Evolutionary conservation across 2,888 invertebrate species (phyloP).

Genomic region (Lordiphosa fenestrarum): DNA sequence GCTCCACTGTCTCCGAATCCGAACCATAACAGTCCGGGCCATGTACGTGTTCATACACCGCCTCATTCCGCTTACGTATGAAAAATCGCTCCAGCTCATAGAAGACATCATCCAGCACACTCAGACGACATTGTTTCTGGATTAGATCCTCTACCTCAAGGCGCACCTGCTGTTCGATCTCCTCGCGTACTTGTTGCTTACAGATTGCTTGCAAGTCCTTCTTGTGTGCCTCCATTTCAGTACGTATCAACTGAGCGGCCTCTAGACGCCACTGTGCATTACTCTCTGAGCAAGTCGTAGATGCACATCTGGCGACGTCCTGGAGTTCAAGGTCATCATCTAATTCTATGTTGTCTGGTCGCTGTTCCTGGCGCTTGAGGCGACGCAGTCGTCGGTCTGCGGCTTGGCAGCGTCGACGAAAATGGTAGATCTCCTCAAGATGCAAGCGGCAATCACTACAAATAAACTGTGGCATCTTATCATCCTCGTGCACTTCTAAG

Average conservation of each 20-base stretch:
- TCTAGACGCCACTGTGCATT: constrained; percentile 51
- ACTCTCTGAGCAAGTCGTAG: constrained; percentile 48
- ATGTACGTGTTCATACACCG: constrained; percentile 10
- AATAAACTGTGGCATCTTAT: constrained; percentile 48
- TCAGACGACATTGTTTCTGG: constrained; percentile 32
- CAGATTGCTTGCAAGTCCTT: constrained; percentile 35
- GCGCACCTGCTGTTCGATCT: constrained; percentile 56
- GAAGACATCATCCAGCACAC: constrained; percentile 51
- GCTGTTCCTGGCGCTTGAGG: constrained; percentile 1
- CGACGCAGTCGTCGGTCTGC: constrained; percentile 46
- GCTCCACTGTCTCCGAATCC: constrained; percentile 11
- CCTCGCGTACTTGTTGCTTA: constrained; percentile 54
- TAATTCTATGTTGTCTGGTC: not conserved
- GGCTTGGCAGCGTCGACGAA: constrained; percentile 52
- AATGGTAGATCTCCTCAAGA: constrained; percentile 51
- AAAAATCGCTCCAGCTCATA: constrained; percentile 52
- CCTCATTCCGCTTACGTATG: constrained; percentile 48
- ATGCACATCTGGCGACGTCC: constrained; percentile 35
- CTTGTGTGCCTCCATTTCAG: constrained; percentile 50
- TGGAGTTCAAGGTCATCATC: constrained; percentile 23
- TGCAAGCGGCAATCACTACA: constrained; percentile 48
- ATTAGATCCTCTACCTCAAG: constrained; percentile 36
- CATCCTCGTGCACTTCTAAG: constrained; percentile 44
- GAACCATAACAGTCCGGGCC: constrained; percentile 33
- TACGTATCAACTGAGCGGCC: constrained; percentile 40